phyloP scores from a whole-genome alignment of 2,113 vertebrate genomes.

The Paramisgurnus dabryanus region DNA sequence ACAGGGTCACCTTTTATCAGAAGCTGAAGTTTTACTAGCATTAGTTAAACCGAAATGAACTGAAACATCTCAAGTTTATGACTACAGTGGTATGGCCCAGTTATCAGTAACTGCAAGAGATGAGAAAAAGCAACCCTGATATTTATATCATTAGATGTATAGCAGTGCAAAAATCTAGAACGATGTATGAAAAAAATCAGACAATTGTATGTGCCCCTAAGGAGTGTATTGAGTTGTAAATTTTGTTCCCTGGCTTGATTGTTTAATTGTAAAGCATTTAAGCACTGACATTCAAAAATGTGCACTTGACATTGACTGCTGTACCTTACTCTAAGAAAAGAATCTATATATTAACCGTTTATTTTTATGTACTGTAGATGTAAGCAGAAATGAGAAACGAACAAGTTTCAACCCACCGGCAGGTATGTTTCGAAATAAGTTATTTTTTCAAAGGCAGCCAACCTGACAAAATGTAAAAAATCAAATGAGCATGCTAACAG shows the following conservation, averaged over 20 bases:
- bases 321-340: constrained; percentile 1
- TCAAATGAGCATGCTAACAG: constrained; percentile 34
- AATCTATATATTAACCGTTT: constrained; percentile 16
- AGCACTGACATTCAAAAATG: constrained; percentile 3
- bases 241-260: constrained; percentile 12
- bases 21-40: neutral
- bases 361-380: constrained; percentile 19
- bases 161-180: neutral
- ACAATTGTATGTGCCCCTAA: neutral
- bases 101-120: neutral
- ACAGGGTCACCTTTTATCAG: too few species aligned
- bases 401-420: neutral
- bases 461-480: constrained; percentile 14
- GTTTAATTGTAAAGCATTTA: constrained; percentile 20
- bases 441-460: constrained; percentile 31
- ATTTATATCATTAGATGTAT: neutral
- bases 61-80: neutral
- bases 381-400: constrained; percentile 6
- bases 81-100: neutral
- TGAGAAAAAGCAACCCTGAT: neutral
- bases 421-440: constrained; percentile 33
- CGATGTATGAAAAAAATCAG: neutral
- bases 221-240: neutral
- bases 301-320: neutral
- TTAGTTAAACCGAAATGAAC: constrained; percentile 1